Evolutionary conservation across 2,888 invertebrate species (phyloP).

Genomic region (Embidobia sp.): DNA sequence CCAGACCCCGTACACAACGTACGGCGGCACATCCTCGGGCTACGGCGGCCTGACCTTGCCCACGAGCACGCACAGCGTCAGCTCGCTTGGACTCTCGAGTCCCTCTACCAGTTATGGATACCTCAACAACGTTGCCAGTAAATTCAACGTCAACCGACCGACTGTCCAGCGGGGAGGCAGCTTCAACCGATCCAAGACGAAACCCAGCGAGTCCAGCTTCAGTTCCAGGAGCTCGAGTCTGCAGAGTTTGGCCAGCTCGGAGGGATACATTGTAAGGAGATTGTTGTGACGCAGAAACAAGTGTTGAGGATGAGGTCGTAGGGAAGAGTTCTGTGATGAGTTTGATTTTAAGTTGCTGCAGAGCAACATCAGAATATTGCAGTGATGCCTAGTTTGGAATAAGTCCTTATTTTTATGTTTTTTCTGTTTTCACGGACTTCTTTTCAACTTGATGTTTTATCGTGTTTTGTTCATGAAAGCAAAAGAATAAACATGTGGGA

Average conservation of each 20-base stretch:
- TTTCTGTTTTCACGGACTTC: no score
- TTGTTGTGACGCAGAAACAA: not conserved
- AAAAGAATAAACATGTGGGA: no score
- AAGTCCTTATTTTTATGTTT: no score
- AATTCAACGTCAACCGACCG: constrained; percentile 69
- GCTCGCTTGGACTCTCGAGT: constrained; percentile 84
- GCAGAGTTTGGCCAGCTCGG: constrained; percentile 84
- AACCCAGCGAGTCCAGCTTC: constrained; percentile 69
- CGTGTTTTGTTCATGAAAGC: no score
- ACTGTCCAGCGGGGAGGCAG: constrained; percentile 74
- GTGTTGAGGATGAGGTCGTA: not conserved
- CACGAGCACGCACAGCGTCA: constrained; percentile 82
- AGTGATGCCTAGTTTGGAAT: no score
- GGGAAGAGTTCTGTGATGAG: no score
- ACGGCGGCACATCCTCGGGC: constrained; percentile 86
- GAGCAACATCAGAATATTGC: no score
- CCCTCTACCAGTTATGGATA: constrained; percentile 79
- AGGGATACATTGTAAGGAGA: constrained; percentile 91
- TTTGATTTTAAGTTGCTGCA: no score
- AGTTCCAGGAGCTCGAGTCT: constrained; percentile 79
- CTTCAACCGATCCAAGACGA: constrained; percentile 74
- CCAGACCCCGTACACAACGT: constrained; percentile 82
- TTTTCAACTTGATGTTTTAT: no score
- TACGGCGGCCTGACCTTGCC: constrained; percentile 87
- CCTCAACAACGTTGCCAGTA: constrained; percentile 70